Evolutionary conservation across 2,888 invertebrate genomes (phyloP), one percentile per base, ranked within the genome.

Genomic region (Loripinus fragilis): DNA sequence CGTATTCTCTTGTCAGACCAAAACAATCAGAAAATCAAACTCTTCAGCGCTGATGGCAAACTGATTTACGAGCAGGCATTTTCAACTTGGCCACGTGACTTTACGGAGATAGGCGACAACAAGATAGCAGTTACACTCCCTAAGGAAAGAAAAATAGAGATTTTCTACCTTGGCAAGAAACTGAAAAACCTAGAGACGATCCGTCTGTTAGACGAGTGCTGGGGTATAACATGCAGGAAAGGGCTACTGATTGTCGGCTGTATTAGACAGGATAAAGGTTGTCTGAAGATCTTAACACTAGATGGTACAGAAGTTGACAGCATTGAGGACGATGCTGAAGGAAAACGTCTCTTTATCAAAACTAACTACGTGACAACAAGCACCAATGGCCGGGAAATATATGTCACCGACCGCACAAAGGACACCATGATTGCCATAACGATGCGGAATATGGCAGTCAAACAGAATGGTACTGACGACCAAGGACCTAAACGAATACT

Each of bases 1-100:
- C 42, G 84, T 17, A 72, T 84, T 28, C 70, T 84, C 28, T 8
- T 84, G 3, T 65, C 84, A 17, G 84, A 84, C 65, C 84, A 84
- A 67, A 84, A 84, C 76, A 84, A 84, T 48, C 84, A 84, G 74
- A 84, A 84, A 55, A 84, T 84, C 45, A 84, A 84, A 55, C 68
- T 84, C 2, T 84, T 84, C 55, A 70, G 38, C n/a, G 78, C 81
- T 3, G 75, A 78, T 25, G 84, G 84, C 15, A 71, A 55, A 15
- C 64, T 84, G 5, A 42, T 81, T 23, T 84, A 81, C 64, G 84
- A 84, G 64, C 84, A 84, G 33, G 50, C 76, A 1, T 84, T 84
- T 60, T 80, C 81, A 25, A 78, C 84, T 7, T 84, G 84, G 84
- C 84, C 84, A 28, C 72, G 84, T 41, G 84, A 84, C 38, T 77